Evolutionary conservation across 2,113 vertebrate species (phyloP).

Genomic region (Pseudonaja textilis): DNA sequence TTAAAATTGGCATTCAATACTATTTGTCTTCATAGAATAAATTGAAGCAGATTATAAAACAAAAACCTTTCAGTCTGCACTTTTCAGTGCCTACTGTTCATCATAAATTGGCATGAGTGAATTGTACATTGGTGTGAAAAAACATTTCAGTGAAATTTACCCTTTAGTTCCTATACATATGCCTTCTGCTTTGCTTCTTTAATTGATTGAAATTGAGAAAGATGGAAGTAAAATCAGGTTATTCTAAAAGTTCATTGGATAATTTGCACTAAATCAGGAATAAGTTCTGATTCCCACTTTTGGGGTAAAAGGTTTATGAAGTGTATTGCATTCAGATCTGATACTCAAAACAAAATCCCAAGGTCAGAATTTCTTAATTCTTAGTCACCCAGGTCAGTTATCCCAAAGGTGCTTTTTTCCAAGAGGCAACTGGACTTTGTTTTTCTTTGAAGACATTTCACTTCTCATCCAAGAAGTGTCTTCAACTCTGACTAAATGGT

Average conservation of each 20-base stretch:
- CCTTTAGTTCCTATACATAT: neutral
- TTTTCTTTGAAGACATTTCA: no score
- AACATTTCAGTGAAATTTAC: neutral
- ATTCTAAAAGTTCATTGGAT: neutral
- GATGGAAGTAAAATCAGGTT: neutral
- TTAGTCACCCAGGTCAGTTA: no score
- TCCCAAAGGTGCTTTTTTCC: no score
- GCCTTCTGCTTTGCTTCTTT: neutral
- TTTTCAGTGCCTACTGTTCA: neutral
- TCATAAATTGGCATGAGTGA: neutral
- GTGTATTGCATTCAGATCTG: neutral
- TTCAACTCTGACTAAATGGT: no score
- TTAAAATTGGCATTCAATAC: conserved; percentile 18
- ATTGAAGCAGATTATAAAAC: conserved; percentile 10
- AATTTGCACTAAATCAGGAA: neutral
- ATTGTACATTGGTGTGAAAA: neutral
- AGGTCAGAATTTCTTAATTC: neutral
- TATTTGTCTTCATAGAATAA: neutral
- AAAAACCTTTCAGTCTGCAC: neutral
- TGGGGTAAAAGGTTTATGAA: neutral
- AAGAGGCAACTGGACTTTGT: no score
- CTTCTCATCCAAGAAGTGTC: no score
- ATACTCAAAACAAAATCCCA: neutral
- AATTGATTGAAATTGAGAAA: neutral
- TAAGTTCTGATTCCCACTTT: neutral